phyloP scores from a whole-genome alignment of 2,888 invertebrate genomes.

The Ceraclea dissimilis region DNA sequence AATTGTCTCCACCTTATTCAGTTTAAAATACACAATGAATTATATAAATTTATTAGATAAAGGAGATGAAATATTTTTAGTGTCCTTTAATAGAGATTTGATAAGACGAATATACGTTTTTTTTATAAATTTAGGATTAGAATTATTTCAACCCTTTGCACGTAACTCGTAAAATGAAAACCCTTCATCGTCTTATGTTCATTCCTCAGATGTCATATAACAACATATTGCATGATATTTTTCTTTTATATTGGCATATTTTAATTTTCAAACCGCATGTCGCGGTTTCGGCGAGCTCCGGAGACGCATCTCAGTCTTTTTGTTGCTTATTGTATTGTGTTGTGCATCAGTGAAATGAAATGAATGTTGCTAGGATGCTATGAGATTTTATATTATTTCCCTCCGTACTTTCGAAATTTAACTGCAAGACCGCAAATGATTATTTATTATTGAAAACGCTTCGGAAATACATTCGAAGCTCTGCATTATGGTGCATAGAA shows the following conservation, averaged over 20 bases:
- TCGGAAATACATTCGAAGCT: constrained; percentile 23
- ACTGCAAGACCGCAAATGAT: constrained; percentile 43
- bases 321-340: constrained; percentile 23
- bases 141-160: too few species aligned
- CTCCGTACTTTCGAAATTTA: constrained; percentile 44
- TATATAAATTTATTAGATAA: too few species aligned
- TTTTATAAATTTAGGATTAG: too few species aligned
- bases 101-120: too few species aligned
- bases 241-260: constrained; percentile 32
- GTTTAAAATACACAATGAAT: too few species aligned
- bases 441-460: constrained; percentile 33
- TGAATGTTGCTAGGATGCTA: constrained; percentile 22
- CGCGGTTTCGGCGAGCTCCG: constrained; percentile 32
- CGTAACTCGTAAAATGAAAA: too few species aligned
- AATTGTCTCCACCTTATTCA: too few species aligned
- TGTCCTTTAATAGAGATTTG: too few species aligned
- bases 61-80: too few species aligned
- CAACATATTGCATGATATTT: constrained; percentile 7
- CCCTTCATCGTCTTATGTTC: too few species aligned
- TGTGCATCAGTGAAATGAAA: constrained; percentile 9
- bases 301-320: constrained; percentile 16
- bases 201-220: too few species aligned
- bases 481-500: constrained; percentile 18
- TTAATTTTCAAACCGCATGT: constrained; percentile 51
- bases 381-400: constrained; percentile 19